A percentile compares a stretch with the other conserved stretches of the same genome.
These are phyloP conservation scores for Cassiopea andromeda DNA, from an alignment of 30 jellyfish, hydroid and myxozoan genomes.

Conservation along the genomic window DNA sequence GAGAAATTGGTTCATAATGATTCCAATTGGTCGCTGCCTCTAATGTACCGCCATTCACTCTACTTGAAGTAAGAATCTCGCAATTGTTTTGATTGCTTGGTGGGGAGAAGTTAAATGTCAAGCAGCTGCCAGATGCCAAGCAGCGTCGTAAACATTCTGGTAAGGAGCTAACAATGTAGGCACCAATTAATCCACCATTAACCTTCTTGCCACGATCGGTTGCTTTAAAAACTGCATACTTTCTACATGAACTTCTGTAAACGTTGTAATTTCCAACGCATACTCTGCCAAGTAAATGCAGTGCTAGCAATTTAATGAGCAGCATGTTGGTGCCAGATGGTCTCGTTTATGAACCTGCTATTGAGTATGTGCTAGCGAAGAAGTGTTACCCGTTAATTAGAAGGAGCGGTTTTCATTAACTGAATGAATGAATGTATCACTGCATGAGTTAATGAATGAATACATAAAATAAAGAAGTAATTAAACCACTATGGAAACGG, in stretches of 20 bases:
- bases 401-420: too few species aligned
- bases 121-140: conserved; percentile 5
- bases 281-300: not conserved
- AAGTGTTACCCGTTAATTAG: too few species aligned
- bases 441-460: too few species aligned
- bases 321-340: not conserved
- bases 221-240: conserved; percentile 22
- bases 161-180: not conserved
- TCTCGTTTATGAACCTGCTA: too few species aligned
- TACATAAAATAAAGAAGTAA: too few species aligned
- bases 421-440: too few species aligned
- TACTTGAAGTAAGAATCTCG: conserved; percentile 18
- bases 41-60: conserved; percentile 1
- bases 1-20: conserved; percentile 51
- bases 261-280: not conserved
- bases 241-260: conserved; percentile 28
- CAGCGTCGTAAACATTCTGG: conserved; percentile 20
- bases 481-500: too few species aligned
- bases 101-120: conserved; percentile 26
- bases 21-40: conserved; percentile 31
- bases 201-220: conserved; percentile 21
- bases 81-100: not conserved
- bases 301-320: not conserved
- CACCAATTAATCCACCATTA: not conserved
- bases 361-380: too few species aligned